Percentiles rank a stretch among this genome's conserved stretches.
Conservation (phyloP, 2,113 vertebrate genomes). For the Mustelus asterias region DNA sequence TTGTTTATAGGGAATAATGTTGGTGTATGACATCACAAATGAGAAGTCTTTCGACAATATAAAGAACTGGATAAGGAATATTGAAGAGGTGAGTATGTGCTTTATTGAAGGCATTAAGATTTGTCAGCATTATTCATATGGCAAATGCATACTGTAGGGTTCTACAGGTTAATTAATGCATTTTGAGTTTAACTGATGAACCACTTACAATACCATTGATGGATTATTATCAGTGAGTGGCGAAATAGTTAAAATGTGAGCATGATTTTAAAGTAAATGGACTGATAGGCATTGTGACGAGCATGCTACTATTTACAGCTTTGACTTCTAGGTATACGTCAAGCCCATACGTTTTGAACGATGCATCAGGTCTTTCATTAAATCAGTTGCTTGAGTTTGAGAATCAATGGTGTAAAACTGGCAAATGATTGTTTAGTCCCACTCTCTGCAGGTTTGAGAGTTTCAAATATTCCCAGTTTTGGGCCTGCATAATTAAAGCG, state of each 20-base stretch:
- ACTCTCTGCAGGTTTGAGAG: background rate
- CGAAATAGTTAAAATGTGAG: background rate
- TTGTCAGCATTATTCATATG: background rate
- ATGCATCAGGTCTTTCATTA: background rate
- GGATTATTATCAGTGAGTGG: background rate
- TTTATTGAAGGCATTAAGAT: background rate
- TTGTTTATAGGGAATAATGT: slow-evolving; percentile 80
- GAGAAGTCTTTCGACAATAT: slow-evolving; percentile 98
- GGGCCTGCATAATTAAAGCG: background rate
- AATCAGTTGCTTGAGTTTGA: background rate
- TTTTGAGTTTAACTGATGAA: background rate
- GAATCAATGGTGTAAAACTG: background rate
- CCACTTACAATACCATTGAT: background rate
- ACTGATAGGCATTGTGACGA: background rate
- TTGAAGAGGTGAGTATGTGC: slow-evolving; percentile 78
- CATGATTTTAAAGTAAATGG: background rate
- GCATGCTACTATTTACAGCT: background rate
- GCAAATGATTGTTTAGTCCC: background rate
- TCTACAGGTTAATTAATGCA: background rate
- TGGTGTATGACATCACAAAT: slow-evolving; percentile 96
- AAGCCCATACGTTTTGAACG: background rate
- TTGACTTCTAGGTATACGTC: background rate
- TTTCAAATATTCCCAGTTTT: background rate
- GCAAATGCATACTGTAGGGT: background rate
- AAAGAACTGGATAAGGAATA: slow-evolving; percentile 98